Conservation (phyloP, 2,797 vertebrate species). For the Bradypodion ventrale region DNA sequence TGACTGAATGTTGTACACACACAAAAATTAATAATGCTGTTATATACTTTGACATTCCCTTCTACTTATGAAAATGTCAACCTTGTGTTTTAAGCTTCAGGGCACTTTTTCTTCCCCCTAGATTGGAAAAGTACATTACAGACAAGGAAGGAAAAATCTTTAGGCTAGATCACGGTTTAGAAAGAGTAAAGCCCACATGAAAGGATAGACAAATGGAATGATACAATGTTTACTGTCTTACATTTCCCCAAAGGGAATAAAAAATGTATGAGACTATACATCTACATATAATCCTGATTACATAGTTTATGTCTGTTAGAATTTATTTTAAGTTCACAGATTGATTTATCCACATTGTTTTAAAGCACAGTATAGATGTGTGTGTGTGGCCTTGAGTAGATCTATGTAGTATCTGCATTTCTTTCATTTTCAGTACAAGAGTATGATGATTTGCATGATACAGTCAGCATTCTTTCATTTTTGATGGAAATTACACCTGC, state of each 20-base stretch:
- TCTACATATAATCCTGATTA: conserved; percentile 59
- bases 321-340: conserved; percentile 48
- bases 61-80: conserved; percentile 50
- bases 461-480: conserved; percentile 35
- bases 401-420: conserved; percentile 49
- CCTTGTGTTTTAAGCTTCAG: conserved; percentile 48
- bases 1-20: conserved; percentile 58
- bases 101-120: not conserved
- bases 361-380: not conserved
- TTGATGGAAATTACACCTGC: not conserved
- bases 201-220: conserved; percentile 63
- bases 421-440: not conserved
- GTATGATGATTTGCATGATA: not conserved
- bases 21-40: conserved; percentile 46
- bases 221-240: conserved; percentile 62
- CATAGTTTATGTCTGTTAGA: conserved; percentile 50
- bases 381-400: conserved; percentile 33
- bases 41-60: conserved; percentile 58
- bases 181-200: conserved; percentile 66
- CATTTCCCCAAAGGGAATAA: conserved; percentile 63
- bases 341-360: conserved; percentile 55
- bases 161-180: conserved; percentile 61
- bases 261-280: conserved; percentile 56
- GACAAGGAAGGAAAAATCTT: conserved; percentile 41
- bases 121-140: conserved; percentile 29